Base-by-base conservation (phyloP, 2,113 vertebrate species). In the Mugil cephalus region DNA sequence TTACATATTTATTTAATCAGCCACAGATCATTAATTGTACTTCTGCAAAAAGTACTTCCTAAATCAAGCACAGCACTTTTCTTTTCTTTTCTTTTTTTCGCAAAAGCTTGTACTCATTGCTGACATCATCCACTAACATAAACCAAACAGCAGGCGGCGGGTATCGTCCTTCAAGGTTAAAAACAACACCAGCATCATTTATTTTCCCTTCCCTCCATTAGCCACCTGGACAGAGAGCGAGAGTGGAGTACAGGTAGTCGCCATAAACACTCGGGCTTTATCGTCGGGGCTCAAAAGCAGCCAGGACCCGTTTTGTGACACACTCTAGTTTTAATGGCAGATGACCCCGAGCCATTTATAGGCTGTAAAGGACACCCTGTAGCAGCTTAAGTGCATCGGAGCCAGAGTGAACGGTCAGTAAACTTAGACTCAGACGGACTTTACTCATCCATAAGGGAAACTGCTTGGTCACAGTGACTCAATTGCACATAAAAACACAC, bases 281-380 rank as follows among this genome's bases (percentile, higher is more conserved):
- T 82, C 74, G 84, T 83, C 69, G 38, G 34, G 52, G 24, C 42
- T 30, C 17, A 34, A 84, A 82, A 17, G 39, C 51, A 58, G 54
- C 83, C 87, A 62, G 71, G 24, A 85, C 66, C 74, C 75, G 79
- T 89, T 88, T 85, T 80, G 81, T 81, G 69, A 64, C 80, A 77
- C 80, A 73, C 80, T 83, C 69, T 69, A 21, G 62, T 84, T 90
- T 30, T 91, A 90, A 92, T 85, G 86, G 82, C 71, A 80, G 74
- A 90, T 88, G 92, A 91, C 89, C 87, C 91, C 34, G 52, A 87
- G 83, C 71, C 75, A 88, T 93, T 93, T 86, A 88, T 53, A 74
- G 88, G 82, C 86, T 24, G 66, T 92, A 84, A 90, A 91, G 60
- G 72, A 88, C 77, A 75, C 64, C 67, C 50, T 73, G 70, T 51